A percentile compares a stretch with the other conserved stretches of the same genome.
Evolutionary conservation across 2,797 vertebrate species (phyloP).

Genomic region (Geotrypetes seraphini): DNA sequence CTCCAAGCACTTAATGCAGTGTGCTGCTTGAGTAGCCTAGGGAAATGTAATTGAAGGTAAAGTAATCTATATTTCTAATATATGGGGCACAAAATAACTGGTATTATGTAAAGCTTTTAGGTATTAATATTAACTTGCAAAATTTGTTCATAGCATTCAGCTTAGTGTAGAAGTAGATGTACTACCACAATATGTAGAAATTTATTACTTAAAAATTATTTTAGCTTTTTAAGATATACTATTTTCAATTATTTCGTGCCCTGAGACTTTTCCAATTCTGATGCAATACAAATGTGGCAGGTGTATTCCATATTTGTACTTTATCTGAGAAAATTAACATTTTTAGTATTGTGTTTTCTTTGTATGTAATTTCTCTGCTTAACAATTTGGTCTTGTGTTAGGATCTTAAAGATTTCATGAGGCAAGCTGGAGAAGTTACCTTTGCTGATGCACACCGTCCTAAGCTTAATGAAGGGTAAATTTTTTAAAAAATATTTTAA

Average conservation of each 20-base stretch:
- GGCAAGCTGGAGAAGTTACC: slow-evolving; percentile 96
- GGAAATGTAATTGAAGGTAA: slow-evolving; percentile 73
- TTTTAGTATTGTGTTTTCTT: slow-evolving; percentile 39
- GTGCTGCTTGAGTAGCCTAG: slow-evolving; percentile 77
- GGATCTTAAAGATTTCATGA: slow-evolving; percentile 99
- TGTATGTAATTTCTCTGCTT: slow-evolving; percentile 27
- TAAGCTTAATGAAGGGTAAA: slow-evolving; percentile 93
- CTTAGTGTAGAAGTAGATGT: slow-evolving; percentile 29
- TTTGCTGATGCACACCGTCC: slow-evolving; percentile 94
- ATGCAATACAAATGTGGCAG: slow-evolving; percentile 52
- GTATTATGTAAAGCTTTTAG: slow-evolving; percentile 49
- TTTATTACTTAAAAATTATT: slow-evolving; percentile 21
- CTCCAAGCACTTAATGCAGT: slow-evolving; percentile 67
- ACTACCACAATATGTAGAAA: background rate
- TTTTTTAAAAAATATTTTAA: no score
- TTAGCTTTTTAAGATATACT: slow-evolving; percentile 57
- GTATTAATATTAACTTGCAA: no score
- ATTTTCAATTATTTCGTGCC: slow-evolving; percentile 60
- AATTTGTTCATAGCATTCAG: slow-evolving; percentile 37
- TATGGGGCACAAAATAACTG: slow-evolving; percentile 70
- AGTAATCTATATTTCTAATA: slow-evolving; percentile 70
- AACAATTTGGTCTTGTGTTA: slow-evolving; percentile 65
- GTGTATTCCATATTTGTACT: slow-evolving; percentile 48
- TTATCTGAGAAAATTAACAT: slow-evolving; percentile 53
- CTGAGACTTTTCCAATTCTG: slow-evolving; percentile 43